These are phyloP conservation scores for Automeris io DNA, from an alignment of 2,888 invertebrate genomes.

Conservation along the genomic window DNA sequence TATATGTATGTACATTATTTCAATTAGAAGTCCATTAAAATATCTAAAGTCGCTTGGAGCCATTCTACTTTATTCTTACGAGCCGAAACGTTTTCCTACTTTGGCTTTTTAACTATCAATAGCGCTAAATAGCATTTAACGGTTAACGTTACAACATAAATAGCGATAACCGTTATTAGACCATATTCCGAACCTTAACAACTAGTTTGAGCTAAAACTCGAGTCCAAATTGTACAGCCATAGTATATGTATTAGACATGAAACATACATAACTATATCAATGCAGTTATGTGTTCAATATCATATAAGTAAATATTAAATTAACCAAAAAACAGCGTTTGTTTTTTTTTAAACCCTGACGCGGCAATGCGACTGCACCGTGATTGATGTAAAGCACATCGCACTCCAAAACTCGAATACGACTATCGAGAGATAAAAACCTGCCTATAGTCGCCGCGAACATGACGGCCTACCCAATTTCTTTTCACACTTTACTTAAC, in stretches of 20 bases:
- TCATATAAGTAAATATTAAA: too few relatives aligned
- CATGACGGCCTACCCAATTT: too few relatives aligned
- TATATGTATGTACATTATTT: constrained; percentile 14
- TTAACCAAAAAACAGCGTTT: too few relatives aligned
- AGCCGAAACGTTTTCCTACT: constrained; percentile 23
- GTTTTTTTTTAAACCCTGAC: too few relatives aligned
- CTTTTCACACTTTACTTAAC: too few relatives aligned
- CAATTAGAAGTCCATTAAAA: constrained; percentile 28
- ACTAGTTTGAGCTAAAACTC: constrained; percentile 20
- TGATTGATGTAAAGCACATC: too few relatives aligned
- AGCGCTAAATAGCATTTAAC: constrained; percentile 24
- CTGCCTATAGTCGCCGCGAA: too few relatives aligned
- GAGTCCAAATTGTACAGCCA: constrained; percentile 15
- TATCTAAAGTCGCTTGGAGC: constrained; percentile 30
- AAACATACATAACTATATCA: constrained; percentile 5
- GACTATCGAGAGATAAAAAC: too few relatives aligned
- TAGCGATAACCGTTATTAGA: constrained; percentile 6
- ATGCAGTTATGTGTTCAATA: too few relatives aligned
- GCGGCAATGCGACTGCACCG: too few relatives aligned
- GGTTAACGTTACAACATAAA: background rate
- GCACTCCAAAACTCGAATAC: too few relatives aligned
- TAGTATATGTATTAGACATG: constrained; percentile 4
- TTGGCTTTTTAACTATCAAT: constrained; percentile 22
- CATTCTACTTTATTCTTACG: constrained; percentile 21
- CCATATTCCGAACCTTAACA: constrained; percentile 7